Conservation (phyloP, 2,888 invertebrate genomes). For the Drosophila longiperda region DNA sequence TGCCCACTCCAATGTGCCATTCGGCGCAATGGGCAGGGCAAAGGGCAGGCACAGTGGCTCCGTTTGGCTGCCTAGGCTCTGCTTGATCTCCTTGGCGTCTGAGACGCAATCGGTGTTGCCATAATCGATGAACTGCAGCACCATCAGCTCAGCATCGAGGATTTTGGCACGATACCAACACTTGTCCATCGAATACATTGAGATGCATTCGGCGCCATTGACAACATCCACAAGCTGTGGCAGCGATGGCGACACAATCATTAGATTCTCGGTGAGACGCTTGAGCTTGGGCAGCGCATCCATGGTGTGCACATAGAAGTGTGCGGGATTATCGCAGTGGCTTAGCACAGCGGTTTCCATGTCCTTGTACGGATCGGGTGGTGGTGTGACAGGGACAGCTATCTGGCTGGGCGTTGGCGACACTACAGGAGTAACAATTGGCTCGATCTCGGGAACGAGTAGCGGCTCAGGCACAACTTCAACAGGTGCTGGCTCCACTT, state of each 20-base stretch:
- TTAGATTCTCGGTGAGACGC: conserved; percentile 88
- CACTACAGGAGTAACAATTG: conserved; percentile 10
- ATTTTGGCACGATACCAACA: conserved; percentile 97
- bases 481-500: conserved; percentile 13
- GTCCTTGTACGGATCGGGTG: conserved; percentile 77
- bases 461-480: conserved; percentile 10
- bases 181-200: conserved; percentile 93
- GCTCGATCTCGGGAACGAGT: conserved; percentile 25
- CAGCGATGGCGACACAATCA: conserved; percentile 86
- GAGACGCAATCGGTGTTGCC: conserved; percentile 92
- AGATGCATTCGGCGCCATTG: conserved; percentile 88
- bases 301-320: conserved; percentile 90
- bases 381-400: conserved; percentile 9
- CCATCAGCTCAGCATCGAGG: conserved; percentile 91
- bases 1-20: conserved; percentile 88
- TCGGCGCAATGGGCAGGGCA: conserved; percentile 89
- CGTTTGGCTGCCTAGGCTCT: conserved; percentile 85
- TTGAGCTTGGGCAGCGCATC: conserved; percentile 87
- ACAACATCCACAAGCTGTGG: conserved; percentile 86
- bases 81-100: conserved; percentile 88
- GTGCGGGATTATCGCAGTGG: conserved; percentile 91
- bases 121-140: conserved; percentile 91
- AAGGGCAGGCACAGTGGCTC: conserved; percentile 88
- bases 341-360: conserved; percentile 87
- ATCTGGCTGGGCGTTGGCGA: conserved; percentile 3